A percentile compares a stretch with the other conserved stretches of the same genome.
phyloP scores from a whole-genome alignment of 2,888 invertebrate species.

The Lasioglossum malachurum region DNA sequence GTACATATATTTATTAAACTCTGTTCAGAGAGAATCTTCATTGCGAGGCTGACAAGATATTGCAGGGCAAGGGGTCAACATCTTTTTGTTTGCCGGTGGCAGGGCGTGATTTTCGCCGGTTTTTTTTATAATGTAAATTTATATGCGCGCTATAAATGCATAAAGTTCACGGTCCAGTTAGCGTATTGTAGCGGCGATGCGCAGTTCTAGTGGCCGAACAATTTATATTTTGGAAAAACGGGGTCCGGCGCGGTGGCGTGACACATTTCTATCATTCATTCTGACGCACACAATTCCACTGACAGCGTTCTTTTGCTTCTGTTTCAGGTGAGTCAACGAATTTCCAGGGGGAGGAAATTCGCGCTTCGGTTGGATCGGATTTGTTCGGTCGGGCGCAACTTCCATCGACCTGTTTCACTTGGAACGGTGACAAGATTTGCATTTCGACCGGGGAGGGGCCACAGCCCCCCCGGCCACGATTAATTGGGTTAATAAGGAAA shows the following conservation, averaged over 20 bases:
- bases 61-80: not conserved
- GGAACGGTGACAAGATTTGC: slow-evolving; percentile 54
- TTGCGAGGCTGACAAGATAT: too few species aligned
- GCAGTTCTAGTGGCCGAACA: not conserved
- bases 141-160: not conserved
- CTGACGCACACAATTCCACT: not conserved
- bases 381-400: slow-evolving; percentile 29
- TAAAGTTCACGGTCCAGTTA: slow-evolving; percentile 2
- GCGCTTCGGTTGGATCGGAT: slow-evolving; percentile 19
- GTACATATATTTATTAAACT: too few species aligned
- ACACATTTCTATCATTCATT: not conserved
- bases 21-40: too few species aligned
- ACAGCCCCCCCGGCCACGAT: slow-evolving; percentile 9
- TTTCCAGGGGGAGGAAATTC: not conserved
- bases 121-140: not conserved
- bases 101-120: not conserved
- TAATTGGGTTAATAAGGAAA: slow-evolving; percentile 59
- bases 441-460: slow-evolving; percentile 28
- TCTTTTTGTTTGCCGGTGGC: not conserved
- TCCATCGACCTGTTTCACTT: slow-evolving; percentile 51
- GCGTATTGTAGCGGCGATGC: not conserved
- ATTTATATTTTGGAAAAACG: not conserved
- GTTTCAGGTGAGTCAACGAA: slow-evolving; percentile 49
- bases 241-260: not conserved
- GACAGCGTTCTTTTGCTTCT: slow-evolving; percentile 25